Conservation (phyloP, 2,113 vertebrate species). For the Electrona antarctica region DNA sequence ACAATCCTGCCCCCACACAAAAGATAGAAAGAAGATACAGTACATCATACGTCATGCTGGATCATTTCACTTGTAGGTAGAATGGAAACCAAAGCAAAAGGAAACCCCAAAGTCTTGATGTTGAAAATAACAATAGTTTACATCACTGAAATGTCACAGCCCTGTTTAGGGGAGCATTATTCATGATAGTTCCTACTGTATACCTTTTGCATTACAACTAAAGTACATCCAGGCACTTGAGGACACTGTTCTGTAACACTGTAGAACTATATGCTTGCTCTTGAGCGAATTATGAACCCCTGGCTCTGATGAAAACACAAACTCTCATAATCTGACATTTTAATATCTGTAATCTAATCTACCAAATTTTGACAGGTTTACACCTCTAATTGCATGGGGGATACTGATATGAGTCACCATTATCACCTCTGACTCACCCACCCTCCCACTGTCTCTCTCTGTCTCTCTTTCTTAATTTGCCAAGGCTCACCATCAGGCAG, state of each 20-base stretch:
- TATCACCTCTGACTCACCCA: conserved; percentile 27
- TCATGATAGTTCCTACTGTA: not conserved
- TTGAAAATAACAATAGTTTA: conserved; percentile 47
- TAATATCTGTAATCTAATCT: conserved; percentile 20
- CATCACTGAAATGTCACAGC: conserved; percentile 56
- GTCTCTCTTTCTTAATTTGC: not conserved
- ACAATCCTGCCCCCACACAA: conserved; percentile 83
- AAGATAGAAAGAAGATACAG: conserved; percentile 13
- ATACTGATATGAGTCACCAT: conserved; percentile 54
- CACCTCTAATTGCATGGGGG: conserved; percentile 14
- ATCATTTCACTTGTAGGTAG: too few species aligned
- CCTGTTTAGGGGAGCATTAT: conserved; percentile 30
- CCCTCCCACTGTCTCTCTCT: not conserved
- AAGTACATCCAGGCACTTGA: not conserved
- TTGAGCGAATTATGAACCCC: conserved; percentile 17
- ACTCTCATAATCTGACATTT: conserved; percentile 19
- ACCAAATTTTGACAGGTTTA: conserved; percentile 52
- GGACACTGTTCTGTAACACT: conserved; percentile 6
- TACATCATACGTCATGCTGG: not conserved
- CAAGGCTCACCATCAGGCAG: conserved; percentile 14
- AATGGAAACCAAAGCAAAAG: too few species aligned
- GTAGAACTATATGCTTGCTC: conserved; percentile 18
- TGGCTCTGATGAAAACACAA: not conserved
- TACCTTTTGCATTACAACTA: too few species aligned
- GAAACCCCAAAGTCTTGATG: conserved; percentile 20